Conservation (phyloP, 2,113 vertebrate genomes). For the Gopherus evgoodei region DNA sequence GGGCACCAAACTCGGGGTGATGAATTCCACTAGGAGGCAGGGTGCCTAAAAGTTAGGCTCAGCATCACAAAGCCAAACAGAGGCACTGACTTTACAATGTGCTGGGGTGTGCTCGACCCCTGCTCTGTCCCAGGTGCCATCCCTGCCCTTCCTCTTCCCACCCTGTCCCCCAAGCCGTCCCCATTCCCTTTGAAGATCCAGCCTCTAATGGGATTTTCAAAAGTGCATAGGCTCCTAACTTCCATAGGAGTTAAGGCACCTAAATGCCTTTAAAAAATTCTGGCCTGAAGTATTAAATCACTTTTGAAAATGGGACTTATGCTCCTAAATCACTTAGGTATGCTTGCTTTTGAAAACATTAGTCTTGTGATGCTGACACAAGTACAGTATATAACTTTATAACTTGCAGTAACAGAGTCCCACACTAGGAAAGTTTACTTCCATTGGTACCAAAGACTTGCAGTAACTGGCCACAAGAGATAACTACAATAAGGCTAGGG, state of each 20-base stretch:
- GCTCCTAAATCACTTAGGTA: background rate
- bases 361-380: background rate
- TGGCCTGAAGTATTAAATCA: background rate
- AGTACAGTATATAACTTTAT: conserved; percentile 24
- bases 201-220: background rate
- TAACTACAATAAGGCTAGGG: conserved; percentile 8
- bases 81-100: no score
- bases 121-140: no score
- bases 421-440: background rate
- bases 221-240: background rate
- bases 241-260: background rate
- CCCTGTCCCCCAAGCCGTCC: no score
- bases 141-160: no score
- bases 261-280: background rate
- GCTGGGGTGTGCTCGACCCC: no score
- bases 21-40: background rate
- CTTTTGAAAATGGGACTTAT: background rate
- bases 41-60: background rate
- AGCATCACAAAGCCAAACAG: background rate
- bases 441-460: conserved; percentile 21
- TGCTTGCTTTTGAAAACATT: conserved; percentile 17
- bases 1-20: background rate
- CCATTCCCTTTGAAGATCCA: background rate
- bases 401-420: conserved; percentile 1
- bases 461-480: background rate